Evolutionary conservation across 2,797 vertebrate species (phyloP), one percentile per base, ranked within the genome.

Genomic region (Pantherophis alleghaniensis): DNA sequence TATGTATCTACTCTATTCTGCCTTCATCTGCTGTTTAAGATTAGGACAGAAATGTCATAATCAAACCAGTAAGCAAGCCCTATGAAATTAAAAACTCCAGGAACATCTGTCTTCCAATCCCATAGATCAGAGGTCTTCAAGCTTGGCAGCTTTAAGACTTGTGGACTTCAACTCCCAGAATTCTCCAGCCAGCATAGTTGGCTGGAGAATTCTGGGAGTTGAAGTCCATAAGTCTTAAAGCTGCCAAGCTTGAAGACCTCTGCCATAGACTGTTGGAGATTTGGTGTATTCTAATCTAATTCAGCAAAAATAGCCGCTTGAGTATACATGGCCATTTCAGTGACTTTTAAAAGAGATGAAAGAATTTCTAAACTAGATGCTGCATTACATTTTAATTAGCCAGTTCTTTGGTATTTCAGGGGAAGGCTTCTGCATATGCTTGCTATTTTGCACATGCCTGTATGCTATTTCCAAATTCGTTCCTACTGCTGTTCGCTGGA

Each of bases 401-500:
- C 32, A 83, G 53, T 60, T 66, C 47, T 12, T 32, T 91, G 74
- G 24, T 59, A 60, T 91, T 83, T 47, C 37, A 60, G 9, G 37
- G 28, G 5, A 10, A 28, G 37, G 22, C 13, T 74, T 91, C 42
- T 83, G 74, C 37, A 24, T 83, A 83, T 47, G 74, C 37, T 83
- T 83, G 37, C 37, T 83, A 24, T 47, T 83, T 61, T 14, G 13
- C 37, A 28, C 20, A 60, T 59, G 24, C 26, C 42, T 92, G 11
- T 28, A 2, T 92, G 57, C 6, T 91, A 92, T 93, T 87, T 47
- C n/a, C 22, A 92, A 20, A 94, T 94, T 93, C 87, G 0, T 47
- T 95, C 47, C 5, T 89, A 0, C 32, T 94, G 95, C 94, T 91
- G 91, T 90, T 5, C 2, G 86, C 24, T 32, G 92, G 22, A 6